Percentiles rank a stretch among this genome's conserved stretches.
Conservation (phyloP, 2,113 vertebrate genomes). For the Sigmodon hispidus region DNA sequence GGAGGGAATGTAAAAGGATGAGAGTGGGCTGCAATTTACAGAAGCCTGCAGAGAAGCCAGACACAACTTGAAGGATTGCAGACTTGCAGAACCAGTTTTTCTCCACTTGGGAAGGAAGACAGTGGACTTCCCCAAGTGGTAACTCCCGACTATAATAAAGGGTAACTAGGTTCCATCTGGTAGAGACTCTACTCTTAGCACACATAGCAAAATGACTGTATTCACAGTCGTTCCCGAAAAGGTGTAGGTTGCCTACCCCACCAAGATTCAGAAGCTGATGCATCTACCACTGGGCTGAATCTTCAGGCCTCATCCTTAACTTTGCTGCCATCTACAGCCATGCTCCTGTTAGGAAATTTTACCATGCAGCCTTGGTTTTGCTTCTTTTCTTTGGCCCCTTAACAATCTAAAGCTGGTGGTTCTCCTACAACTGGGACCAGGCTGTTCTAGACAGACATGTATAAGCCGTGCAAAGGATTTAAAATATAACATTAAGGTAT, state of each 20-base stretch:
- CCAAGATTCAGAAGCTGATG: not conserved
- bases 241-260: not conserved
- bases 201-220: not conserved
- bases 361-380: not conserved
- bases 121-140: not conserved
- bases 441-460: not conserved
- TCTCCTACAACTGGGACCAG: not conserved
- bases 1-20: not conserved
- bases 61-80: not conserved
- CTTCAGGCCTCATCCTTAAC: not conserved
- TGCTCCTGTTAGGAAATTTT: not conserved
- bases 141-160: not conserved
- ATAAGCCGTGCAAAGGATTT: not conserved
- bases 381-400: not conserved
- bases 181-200: not conserved
- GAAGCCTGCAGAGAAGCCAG: not conserved
- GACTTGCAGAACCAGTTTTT: not conserved
- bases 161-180: not conserved
- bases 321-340: not conserved
- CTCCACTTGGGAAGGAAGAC: not conserved
- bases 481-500: not conserved
- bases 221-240: not conserved
- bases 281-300: not conserved
- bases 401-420: no score
- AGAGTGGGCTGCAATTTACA: not conserved